Percentiles rank a stretch among this genome's conserved stretches.
Conservation (phyloP, 2,113 vertebrate genomes). For the Isurus oxyrinchus region DNA sequence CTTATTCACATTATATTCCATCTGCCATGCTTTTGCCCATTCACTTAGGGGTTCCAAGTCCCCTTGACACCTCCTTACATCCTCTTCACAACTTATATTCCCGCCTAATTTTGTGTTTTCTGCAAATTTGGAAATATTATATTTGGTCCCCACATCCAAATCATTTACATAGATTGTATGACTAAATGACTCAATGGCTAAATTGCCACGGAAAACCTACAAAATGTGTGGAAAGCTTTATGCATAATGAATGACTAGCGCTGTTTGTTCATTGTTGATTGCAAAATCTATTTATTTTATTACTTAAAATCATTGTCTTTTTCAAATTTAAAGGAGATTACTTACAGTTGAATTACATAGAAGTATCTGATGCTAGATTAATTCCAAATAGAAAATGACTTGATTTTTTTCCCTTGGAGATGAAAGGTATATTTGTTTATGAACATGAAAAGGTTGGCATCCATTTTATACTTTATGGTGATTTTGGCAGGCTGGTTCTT, state of each 20-base stretch:
- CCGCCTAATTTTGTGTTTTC: too few species aligned
- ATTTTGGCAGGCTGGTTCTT: background rate
- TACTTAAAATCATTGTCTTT: background rate
- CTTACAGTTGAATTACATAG: background rate
- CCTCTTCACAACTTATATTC: too few species aligned
- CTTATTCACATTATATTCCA: too few species aligned
- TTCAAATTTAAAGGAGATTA: background rate
- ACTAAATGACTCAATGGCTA: too few species aligned
- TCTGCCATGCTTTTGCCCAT: too few species aligned
- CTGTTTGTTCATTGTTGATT: background rate
- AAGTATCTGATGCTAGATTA: background rate
- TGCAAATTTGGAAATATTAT: too few species aligned
- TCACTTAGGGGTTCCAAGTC: too few species aligned
- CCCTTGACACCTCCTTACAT: too few species aligned
- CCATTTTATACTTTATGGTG: background rate
- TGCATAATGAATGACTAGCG: background rate
- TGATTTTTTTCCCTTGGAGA: background rate
- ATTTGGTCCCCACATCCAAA: too few species aligned
- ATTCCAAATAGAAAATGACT: background rate
- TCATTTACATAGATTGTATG: too few species aligned
- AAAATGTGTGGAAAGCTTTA: background rate
- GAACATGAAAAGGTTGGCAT: background rate
- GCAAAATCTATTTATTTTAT: background rate
- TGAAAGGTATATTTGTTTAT: background rate
- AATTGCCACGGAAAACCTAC: too few species aligned